Base-by-base conservation (phyloP, 2,113 vertebrate species). In the Rhinoderma darwinii region DNA sequence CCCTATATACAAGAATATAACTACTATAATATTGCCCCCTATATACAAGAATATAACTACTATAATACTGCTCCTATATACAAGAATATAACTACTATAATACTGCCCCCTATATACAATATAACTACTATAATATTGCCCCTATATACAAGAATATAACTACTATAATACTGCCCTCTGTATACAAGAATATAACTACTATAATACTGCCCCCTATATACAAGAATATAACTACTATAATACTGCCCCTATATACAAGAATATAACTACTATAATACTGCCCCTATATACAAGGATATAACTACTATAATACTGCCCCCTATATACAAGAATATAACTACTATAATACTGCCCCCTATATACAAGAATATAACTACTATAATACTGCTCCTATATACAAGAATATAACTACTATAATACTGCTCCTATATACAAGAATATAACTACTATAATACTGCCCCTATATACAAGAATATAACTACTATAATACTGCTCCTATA, bases 1-100 rank as follows among this genome's bases (percentile, higher is more conserved):
- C n/a, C 59, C 59, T 63, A 63, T 63, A 27, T 63, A 63, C 59
- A 63, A 63, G 59, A 63, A 63, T 63, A 63, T 63, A 63, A 63
- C 59, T 63, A 63, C 59, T 30, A 63, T 63, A 63, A 63, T 30
- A 63, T 27, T 30, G 27, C 59, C 10, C n/a, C 59, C 59, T 63
- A 63, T 63, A 27, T 63, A 63, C 59, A 63, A 15, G 59, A 30
- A 30, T 63, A 63, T 30, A 63, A 63, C 59, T 63, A 63, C 59
- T 63, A 61, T 61, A 61, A 61, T n/a, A n/a, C 56, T 61, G 56
- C 25, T 3, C 56, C 56, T n/a, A 61, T 61, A 25, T 61, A 27
- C 56, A 61, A 27, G 56, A 61, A 61, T 61, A 61, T 61, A 61
- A 61, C 56, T 61, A 61, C 56, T 61, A 61, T 61, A 61, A 61